Evolutionary conservation across 2,113 vertebrate species (phyloP).

Genomic region (Nothoprocta pentlandii): DNA sequence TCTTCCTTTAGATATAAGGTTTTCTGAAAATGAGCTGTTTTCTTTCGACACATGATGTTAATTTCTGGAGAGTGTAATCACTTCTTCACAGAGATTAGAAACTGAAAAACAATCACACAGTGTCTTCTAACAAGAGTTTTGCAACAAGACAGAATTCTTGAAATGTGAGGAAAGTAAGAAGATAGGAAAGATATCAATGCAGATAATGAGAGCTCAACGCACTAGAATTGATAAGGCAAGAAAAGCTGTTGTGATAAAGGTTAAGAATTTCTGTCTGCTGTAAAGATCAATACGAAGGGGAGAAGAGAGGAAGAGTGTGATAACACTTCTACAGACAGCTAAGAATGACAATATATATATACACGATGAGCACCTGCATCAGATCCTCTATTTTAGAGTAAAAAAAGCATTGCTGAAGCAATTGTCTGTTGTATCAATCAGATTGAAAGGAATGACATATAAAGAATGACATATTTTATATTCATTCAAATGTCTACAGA

Average conservation of each 20-base stretch:
- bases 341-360: not conserved
- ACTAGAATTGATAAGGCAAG: slow-evolving; percentile 66
- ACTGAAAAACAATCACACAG: slow-evolving; percentile 46
- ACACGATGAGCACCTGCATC: slow-evolving; percentile 28
- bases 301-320: slow-evolving; percentile 36
- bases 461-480: not conserved
- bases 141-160: slow-evolving; percentile 47
- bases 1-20: slow-evolving; percentile 20
- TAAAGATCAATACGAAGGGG: slow-evolving; percentile 50
- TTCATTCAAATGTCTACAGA: slow-evolving; percentile 43
- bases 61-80: slow-evolving; percentile 24
- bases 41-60: slow-evolving; percentile 54
- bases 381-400: slow-evolving; percentile 13
- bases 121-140: slow-evolving; percentile 62
- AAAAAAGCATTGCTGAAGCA: not conserved
- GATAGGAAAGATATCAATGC: slow-evolving; percentile 58
- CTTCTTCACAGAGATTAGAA: slow-evolving; percentile 71
- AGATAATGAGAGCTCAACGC: slow-evolving; percentile 55
- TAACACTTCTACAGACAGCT: slow-evolving; percentile 50
- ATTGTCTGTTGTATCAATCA: slow-evolving; percentile 10
- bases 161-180: slow-evolving; percentile 55
- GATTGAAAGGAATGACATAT: slow-evolving; percentile 13
- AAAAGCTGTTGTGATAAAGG: slow-evolving; percentile 55
- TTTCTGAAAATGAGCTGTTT: slow-evolving; percentile 52
- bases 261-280: slow-evolving; percentile 59